Conservation (phyloP, 2,888 invertebrate genomes). For the Tenthredo livida region DNA sequence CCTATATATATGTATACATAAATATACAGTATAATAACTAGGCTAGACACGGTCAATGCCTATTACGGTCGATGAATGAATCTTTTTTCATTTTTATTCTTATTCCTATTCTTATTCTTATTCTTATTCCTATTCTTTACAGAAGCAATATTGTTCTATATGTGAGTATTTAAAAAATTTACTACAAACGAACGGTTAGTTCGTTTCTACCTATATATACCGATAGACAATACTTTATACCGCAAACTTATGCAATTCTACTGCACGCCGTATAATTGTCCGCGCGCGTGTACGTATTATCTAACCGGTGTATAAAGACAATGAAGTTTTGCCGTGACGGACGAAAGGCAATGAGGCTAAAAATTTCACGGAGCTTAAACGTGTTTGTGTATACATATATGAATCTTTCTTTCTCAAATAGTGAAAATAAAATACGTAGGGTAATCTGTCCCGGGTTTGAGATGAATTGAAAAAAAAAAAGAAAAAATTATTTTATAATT, state of each 20-base stretch:
- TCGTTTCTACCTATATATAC: background rate
- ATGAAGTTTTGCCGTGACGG: slow-evolving; percentile 13
- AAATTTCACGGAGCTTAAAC: background rate
- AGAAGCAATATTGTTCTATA: slow-evolving; percentile 11
- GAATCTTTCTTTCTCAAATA: background rate
- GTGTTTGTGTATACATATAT: background rate
- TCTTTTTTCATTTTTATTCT: background rate
- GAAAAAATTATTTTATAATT: background rate
- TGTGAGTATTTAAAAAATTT: background rate
- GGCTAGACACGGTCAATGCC: slow-evolving; percentile 48
- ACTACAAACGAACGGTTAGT: background rate
- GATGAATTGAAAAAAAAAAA: background rate
- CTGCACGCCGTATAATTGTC: slow-evolving; percentile 42
- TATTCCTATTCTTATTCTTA: background rate
- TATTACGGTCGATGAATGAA: slow-evolving; percentile 40
- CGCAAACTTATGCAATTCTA: slow-evolving; percentile 38
- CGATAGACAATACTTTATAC: background rate
- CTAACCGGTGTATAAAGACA: slow-evolving; percentile 24
- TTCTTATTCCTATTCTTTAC: background rate
- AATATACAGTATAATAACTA: slow-evolving; percentile 29
- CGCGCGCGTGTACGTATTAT: background rate
- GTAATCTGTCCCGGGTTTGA: background rate
- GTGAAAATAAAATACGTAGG: background rate
- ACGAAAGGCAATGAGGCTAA: background rate
- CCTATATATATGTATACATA: background rate